Evolutionary conservation across 1,140 invertebrate genomes (phyloP).

Genomic region (Zaprionus tsacasi): DNA sequence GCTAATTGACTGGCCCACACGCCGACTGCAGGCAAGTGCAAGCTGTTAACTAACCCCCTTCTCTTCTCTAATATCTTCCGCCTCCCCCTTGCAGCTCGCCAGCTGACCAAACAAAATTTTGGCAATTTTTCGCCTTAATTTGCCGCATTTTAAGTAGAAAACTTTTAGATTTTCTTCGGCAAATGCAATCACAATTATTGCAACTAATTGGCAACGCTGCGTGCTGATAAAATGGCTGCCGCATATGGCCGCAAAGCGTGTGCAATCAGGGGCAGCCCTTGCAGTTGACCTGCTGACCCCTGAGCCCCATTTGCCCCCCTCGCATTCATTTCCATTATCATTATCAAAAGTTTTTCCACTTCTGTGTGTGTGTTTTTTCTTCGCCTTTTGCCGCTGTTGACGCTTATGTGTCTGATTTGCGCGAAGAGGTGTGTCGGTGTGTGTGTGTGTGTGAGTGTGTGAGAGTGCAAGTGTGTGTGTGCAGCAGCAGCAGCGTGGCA

Average conservation of each 20-base stretch:
- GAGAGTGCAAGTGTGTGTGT: slow-evolving; percentile 24
- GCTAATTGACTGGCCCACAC: slow-evolving; percentile 78
- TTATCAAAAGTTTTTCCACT: slow-evolving; percentile 75
- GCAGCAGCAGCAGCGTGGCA: slow-evolving; percentile 23
- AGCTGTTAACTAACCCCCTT: slow-evolving; percentile 33
- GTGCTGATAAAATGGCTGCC: slow-evolving; percentile 60
- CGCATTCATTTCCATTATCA: slow-evolving; percentile 80
- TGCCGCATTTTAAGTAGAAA: slow-evolving; percentile 54
- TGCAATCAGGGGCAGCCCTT: slow-evolving; percentile 51
- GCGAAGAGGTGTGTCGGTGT: slow-evolving; percentile 7
- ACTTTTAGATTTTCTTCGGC: not conserved
- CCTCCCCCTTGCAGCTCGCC: not conserved
- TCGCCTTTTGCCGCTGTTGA: slow-evolving; percentile 28
- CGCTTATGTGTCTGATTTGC: slow-evolving; percentile 26
- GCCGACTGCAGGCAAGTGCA: slow-evolving; percentile 30
- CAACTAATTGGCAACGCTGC: slow-evolving; percentile 63
- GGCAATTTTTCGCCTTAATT: slow-evolving; percentile 60
- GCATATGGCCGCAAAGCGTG: slow-evolving; percentile 27
- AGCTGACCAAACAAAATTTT: slow-evolving; percentile 69
- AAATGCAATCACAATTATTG: slow-evolving; percentile 52
- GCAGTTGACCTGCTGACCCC: slow-evolving; percentile 42
- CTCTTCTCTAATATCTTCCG: not conserved
- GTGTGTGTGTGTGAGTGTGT: slow-evolving; percentile 14
- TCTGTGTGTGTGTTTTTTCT: slow-evolving; percentile 52
- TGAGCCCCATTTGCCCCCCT: slow-evolving; percentile 41